These are phyloP conservation scores for Aporophyla lueneburgensis DNA, from an alignment of 2,888 invertebrate genomes.

Conservation along the genomic window DNA sequence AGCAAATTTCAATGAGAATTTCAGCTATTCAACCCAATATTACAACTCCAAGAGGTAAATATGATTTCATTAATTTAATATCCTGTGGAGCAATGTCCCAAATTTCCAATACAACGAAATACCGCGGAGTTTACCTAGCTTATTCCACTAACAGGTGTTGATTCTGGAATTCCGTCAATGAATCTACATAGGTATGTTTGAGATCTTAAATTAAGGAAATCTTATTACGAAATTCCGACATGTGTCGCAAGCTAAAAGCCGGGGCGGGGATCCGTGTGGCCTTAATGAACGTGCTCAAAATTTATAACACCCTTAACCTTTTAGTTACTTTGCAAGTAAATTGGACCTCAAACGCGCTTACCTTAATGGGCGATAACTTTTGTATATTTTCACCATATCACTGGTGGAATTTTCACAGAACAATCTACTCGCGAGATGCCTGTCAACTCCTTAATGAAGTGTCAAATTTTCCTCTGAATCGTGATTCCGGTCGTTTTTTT, in stretches of 20 bases:
- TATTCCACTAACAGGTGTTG: conserved; percentile 65
- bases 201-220: conserved; percentile 88
- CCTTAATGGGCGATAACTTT: conserved; percentile 70
- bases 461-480: conserved; percentile 16
- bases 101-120: conserved; percentile 40
- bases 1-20: conserved; percentile 5
- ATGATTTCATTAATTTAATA: conserved; percentile 50
- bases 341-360: conserved; percentile 79
- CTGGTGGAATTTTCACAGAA: conserved; percentile 10
- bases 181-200: conserved; percentile 68
- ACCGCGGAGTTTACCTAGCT: conserved; percentile 51
- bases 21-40: conserved; percentile 16
- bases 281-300: conserved; percentile 89
- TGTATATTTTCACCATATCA: conserved; percentile 39
- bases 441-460: conserved; percentile 27
- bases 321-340: conserved; percentile 82
- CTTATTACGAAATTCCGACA: conserved; percentile 90
- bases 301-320: conserved; percentile 88
- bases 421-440: not conserved
- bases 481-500: not conserved
- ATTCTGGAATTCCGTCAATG: conserved; percentile 71
- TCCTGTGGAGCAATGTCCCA: conserved; percentile 11
- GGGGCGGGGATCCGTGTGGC: conserved; percentile 78
- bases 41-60: conserved; percentile 28
- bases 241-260: conserved; percentile 87